Percentiles rank a stretch among this genome's conserved stretches.
Conservation (phyloP, 2,113 vertebrate genomes). For the Carassius gibelio region DNA sequence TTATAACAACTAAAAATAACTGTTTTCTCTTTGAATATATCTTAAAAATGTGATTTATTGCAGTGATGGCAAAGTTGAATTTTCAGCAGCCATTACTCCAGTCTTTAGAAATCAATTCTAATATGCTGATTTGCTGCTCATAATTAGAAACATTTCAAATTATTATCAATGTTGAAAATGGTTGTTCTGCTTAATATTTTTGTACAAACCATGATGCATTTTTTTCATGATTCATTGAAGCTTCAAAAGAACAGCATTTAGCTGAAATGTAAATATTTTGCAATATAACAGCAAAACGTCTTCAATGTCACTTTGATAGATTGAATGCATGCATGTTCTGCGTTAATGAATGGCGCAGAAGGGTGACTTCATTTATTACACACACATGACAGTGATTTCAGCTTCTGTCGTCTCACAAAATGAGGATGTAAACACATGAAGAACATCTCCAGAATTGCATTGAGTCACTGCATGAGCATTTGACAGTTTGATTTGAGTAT, state of each 20-base stretch:
- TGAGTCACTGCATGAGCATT: too few species aligned
- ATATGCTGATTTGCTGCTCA: not conserved
- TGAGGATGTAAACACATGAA: too few species aligned
- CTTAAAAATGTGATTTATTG: not conserved
- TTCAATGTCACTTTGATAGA: not conserved
- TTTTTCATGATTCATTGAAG: not conserved
- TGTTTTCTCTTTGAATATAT: not conserved
- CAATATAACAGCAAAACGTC: not conserved
- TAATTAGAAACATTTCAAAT: not conserved
- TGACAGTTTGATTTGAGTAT: too few species aligned
- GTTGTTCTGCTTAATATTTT: not conserved
- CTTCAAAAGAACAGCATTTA: not conserved
- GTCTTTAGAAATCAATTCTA: not conserved
- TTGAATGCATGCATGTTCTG: not conserved
- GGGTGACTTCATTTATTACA: too few species aligned
- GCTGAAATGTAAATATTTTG: not conserved
- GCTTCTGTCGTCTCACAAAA: too few species aligned
- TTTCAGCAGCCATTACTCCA: not conserved
- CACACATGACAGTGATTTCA: too few species aligned
- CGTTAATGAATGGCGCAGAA: too few species aligned
- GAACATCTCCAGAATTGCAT: too few species aligned
- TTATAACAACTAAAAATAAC: not conserved
- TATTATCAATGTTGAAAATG: not conserved
- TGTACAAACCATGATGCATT: not conserved
- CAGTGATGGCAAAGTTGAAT: not conserved